Evolutionary conservation across 2,797 vertebrate species (phyloP).

Genomic region (Delichon dasypus): DNA sequence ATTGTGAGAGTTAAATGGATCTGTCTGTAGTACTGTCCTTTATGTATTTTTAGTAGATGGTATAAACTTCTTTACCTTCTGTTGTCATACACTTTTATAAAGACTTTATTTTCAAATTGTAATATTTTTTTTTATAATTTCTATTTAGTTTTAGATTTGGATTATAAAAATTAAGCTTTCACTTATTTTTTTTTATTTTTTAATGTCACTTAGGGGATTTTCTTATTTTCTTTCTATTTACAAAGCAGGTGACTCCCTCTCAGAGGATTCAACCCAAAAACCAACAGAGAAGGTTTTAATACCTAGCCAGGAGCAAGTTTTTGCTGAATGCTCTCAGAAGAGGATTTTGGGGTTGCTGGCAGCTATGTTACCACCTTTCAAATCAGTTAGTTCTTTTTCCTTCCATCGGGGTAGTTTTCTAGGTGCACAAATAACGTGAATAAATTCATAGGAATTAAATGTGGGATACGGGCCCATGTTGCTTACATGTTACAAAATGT

Average conservation of each 20-base stretch:
- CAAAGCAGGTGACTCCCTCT: constrained; percentile 48
- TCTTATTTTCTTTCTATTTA: constrained; percentile 30
- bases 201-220: not conserved
- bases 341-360: constrained; percentile 93
- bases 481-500: not conserved
- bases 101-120: not conserved
- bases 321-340: constrained; percentile 96
- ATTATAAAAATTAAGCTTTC: not conserved
- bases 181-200: not conserved
- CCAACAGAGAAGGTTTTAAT: constrained; percentile 77
- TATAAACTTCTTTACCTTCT: not conserved
- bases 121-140: not conserved
- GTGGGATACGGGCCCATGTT: not conserved
- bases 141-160: not conserved
- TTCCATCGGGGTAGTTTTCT: not conserved
- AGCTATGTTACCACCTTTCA: constrained; percentile 92
- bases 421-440: not conserved
- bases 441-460: not conserved
- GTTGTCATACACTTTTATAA: not conserved
- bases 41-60: not conserved
- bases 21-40: not conserved
- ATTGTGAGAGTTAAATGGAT: not conserved
- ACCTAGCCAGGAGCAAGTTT: constrained; percentile 90
- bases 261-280: constrained; percentile 66
- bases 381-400: constrained; percentile 79